Percentiles rank a stretch among this genome's conserved stretches.
phyloP scores from a whole-genome alignment of 2,797 vertebrate genomes.

The Setipinna tenuifilis region DNA sequence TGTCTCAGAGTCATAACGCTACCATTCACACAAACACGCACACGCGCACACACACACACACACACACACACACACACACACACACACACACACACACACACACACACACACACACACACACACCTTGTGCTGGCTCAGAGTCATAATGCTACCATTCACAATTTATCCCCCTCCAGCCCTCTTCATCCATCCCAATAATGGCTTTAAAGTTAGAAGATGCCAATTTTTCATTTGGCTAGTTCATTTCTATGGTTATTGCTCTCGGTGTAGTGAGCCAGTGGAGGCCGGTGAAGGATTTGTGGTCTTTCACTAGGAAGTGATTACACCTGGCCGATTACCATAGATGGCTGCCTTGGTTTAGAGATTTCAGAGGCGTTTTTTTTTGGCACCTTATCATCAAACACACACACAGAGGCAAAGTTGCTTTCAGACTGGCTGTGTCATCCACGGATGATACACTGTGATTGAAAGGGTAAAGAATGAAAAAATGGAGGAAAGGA shows the following conservation, averaged over 20 bases:
- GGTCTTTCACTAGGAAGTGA: slow-evolving; percentile 21
- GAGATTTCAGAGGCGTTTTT: too few species aligned
- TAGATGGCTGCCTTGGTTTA: not conserved
- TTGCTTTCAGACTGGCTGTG: not conserved
- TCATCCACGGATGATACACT: not conserved
- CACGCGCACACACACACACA: slow-evolving; percentile 16
- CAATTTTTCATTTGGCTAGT: not conserved
- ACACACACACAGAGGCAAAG: not conserved
- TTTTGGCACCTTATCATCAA: too few species aligned
- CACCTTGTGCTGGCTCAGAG: not conserved
- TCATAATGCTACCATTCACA: not conserved
- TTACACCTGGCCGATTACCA: not conserved
- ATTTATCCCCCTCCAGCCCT: not conserved
- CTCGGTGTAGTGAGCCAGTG: not conserved
- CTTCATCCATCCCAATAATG: not conserved
- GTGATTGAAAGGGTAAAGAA: too few species aligned
- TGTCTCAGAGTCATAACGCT: too few species aligned
- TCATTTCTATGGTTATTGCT: not conserved
- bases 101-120: too few species aligned
- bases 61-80: slow-evolving; percentile 6
- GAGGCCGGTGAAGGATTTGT: slow-evolving; percentile 17
- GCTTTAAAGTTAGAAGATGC: not conserved
- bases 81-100: too few species aligned
- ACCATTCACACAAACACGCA: too few species aligned
- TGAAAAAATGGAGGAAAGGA: too few species aligned